Evolutionary conservation across 2,113 vertebrate species (phyloP), one percentile per base, ranked within the genome.

Genomic region (Nyctibius bracteatus): DNA sequence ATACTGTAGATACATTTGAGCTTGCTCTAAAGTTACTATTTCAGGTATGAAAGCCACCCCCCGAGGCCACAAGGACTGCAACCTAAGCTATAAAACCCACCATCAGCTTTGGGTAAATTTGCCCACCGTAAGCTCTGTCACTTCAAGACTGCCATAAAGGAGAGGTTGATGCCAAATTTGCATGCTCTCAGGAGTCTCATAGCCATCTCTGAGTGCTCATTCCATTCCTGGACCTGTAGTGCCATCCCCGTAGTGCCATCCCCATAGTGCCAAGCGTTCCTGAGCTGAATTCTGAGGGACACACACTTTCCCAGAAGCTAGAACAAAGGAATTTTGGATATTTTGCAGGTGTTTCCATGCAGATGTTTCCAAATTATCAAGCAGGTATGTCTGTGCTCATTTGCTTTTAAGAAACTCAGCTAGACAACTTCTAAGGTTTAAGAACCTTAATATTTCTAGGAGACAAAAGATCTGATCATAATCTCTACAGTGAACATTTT

Each of bases 231-330:
- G 12, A 12, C 15, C 16, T 41, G n/a, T n/a, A n/a, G n/a, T n/a
- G n/a, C n/a, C n/a, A n/a, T n/a, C n/a, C n/a, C n/a, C n/a, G n/a
- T n/a, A n/a, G n/a, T n/a, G 49, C 43, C 46, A 51, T 27, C 12
- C 44, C 49, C 0, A 0, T 21, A n/a, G 23, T 6, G 18, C 13
- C 0, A 0, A 54, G 23, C 6, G 3, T 17, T 44, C n/a, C 24
- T 70, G 28, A 63, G 19, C 10, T 74, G 25, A 81, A 7, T 58
- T 74, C 30, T 35, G 44, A 3, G 9, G 10, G 47, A 18, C 1
- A 33, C 18, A 9, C 4, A 28, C 5, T 65, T 80, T 72, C 10
- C 21, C 5, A 35, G 57, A 35, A 75, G 19, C 3, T 49, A 61
- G 18, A 66, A n/a, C 7, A 78, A 77, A 44, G 9, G 21, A 65